phyloP scores from a whole-genome alignment of 1,140 invertebrate genomes.

The Cydia strobilella region DNA sequence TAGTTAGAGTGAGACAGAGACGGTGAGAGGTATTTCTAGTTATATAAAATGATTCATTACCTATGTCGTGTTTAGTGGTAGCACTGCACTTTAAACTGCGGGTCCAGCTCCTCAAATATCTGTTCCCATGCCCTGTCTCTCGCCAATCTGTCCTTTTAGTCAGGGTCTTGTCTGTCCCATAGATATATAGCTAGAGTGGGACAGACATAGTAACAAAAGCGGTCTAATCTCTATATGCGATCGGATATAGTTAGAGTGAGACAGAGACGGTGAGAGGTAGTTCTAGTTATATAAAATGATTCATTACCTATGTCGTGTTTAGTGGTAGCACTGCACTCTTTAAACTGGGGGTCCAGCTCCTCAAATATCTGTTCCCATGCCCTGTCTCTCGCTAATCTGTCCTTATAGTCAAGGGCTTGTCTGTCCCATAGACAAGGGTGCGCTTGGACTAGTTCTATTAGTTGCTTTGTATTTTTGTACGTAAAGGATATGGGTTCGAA shows the following conservation, averaged over 20 bases:
- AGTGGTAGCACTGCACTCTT: neutral
- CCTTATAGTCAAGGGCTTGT: neutral
- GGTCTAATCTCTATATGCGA: no score
- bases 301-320: slow-evolving; percentile 2
- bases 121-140: neutral
- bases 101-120: slow-evolving; percentile 4
- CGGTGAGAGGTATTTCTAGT: no score
- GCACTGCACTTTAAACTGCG: neutral
- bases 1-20: no score
- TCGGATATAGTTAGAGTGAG: no score
- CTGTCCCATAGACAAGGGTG: neutral
- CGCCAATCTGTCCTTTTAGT: slow-evolving; percentile 1
- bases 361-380: slow-evolving; percentile 2
- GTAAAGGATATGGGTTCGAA: neutral
- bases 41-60: neutral
- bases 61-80: neutral
- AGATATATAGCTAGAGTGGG: neutral
- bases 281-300: neutral
- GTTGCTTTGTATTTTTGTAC: neutral
- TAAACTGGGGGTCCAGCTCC: neutral
- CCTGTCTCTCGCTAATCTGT: neutral
- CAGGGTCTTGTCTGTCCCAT: neutral
- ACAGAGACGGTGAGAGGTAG: no score
- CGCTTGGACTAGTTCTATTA: neutral
- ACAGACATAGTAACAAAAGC: no score